A percentile compares a stretch with the other conserved stretches of the same genome.
Conservation (phyloP, 1,140 invertebrate genomes). For the Penaeus chinensis region DNA sequence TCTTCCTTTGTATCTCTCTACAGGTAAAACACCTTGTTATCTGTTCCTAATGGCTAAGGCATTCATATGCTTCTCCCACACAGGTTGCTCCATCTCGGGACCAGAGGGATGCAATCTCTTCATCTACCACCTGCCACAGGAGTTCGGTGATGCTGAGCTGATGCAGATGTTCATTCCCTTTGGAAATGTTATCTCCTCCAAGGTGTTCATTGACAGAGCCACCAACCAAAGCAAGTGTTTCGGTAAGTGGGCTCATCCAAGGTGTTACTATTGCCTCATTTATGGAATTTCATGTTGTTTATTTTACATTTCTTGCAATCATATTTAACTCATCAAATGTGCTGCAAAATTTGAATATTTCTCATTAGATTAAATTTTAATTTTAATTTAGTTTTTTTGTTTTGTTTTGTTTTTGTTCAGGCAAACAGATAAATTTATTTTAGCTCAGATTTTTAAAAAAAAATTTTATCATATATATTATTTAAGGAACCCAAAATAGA, state of each 20-base stretch:
- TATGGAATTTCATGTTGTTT: background rate
- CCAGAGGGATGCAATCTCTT: conserved; percentile 99
- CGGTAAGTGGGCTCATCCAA: conserved; percentile 78
- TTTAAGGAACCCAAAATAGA: too few relatives aligned
- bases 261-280: background rate
- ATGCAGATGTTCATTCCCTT: conserved; percentile 99
- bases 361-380: background rate
- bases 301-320: background rate
- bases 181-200: conserved; percentile 98
- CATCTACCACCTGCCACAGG: conserved; percentile 99
- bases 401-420: too few relatives aligned
- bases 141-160: conserved; percentile 97
- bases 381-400: too few relatives aligned
- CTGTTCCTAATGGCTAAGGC: background rate
- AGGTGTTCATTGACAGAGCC: conserved; percentile 99
- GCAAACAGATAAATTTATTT: too few relatives aligned
- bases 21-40: background rate
- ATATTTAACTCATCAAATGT: too few relatives aligned
- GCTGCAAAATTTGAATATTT: background rate
- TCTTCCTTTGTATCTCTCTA: background rate
- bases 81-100: conserved; percentile 92
- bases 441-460: too few relatives aligned
- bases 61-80: conserved; percentile 22
- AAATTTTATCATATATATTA: too few relatives aligned
- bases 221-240: conserved; percentile 99